phyloP scores from a whole-genome alignment of 1,140 invertebrate genomes.

The Pantala flavescens region DNA sequence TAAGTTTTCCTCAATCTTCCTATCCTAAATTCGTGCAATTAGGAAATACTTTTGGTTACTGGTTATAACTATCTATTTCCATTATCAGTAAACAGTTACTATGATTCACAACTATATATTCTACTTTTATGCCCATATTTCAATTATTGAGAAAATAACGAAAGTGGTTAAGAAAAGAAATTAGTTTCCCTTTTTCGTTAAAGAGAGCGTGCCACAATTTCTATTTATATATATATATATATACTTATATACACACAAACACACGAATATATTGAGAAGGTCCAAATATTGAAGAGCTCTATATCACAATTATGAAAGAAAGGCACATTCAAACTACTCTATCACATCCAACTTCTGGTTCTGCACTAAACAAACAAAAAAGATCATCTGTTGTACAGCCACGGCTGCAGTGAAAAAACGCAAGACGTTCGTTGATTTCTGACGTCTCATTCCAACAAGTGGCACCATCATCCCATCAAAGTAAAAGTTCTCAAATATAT shows the following conservation, averaged over 20 bases:
- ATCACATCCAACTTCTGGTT: background rate
- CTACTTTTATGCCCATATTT: background rate
- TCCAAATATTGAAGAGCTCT: constrained; percentile 9
- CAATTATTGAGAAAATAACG: background rate
- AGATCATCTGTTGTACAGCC: background rate
- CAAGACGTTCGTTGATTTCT: background rate
- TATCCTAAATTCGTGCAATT: background rate
- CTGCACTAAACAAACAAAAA: background rate
- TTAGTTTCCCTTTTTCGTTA: background rate
- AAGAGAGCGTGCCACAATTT: background rate
- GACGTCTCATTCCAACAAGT: background rate
- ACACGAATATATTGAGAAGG: background rate
- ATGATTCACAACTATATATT: background rate
- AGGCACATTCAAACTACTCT: constrained; percentile 5
- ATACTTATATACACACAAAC: background rate
- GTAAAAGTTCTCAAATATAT: too few relatives aligned
- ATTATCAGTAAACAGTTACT: background rate
- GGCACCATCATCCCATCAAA: background rate
- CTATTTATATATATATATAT: background rate
- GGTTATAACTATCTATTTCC: background rate
- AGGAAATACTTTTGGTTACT: background rate
- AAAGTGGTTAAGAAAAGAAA: background rate
- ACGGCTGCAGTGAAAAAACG: background rate
- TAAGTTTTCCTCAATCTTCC: background rate
- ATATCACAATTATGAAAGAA: constrained; percentile 4